Conservation (phyloP, 2,888 invertebrate genomes). For the Xanthia togata region DNA sequence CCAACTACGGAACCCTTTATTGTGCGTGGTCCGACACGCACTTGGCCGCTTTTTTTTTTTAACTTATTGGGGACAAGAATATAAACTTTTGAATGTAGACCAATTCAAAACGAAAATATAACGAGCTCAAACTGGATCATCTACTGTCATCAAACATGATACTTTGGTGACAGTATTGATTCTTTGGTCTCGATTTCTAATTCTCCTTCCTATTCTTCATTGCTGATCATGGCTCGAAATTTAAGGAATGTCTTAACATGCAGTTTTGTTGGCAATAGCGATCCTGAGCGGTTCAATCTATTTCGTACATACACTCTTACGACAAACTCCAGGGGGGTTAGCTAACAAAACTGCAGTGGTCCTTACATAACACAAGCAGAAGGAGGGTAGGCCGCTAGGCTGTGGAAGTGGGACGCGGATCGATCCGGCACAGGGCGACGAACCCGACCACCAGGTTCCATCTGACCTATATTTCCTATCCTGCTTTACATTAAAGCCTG, state of each 20-base stretch:
- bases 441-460: conserved; percentile 62
- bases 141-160: neutral
- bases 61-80: neutral
- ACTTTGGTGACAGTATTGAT: neutral
- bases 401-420: conserved; percentile 79
- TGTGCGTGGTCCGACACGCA: too few species aligned
- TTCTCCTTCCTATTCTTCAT: conserved; percentile 1
- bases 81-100: neutral
- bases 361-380: conserved; percentile 60
- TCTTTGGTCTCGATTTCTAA: conserved; percentile 18
- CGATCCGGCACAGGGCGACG: conserved; percentile 74
- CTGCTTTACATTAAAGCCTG: conserved; percentile 42
- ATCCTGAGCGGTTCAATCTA: neutral
- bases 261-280: neutral
- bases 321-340: neutral
- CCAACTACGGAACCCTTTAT: too few species aligned
- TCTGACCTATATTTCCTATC: conserved; percentile 70
- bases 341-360: conserved; percentile 10
- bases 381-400: conserved; percentile 63
- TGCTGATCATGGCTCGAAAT: neutral
- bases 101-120: neutral
- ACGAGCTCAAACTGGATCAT: neutral
- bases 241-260: conserved; percentile 1
- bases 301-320: neutral
- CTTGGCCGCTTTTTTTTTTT: too few species aligned